Evolutionary conservation across 2,113 vertebrate species (phyloP).

Genomic region (Indicator indicator): DNA sequence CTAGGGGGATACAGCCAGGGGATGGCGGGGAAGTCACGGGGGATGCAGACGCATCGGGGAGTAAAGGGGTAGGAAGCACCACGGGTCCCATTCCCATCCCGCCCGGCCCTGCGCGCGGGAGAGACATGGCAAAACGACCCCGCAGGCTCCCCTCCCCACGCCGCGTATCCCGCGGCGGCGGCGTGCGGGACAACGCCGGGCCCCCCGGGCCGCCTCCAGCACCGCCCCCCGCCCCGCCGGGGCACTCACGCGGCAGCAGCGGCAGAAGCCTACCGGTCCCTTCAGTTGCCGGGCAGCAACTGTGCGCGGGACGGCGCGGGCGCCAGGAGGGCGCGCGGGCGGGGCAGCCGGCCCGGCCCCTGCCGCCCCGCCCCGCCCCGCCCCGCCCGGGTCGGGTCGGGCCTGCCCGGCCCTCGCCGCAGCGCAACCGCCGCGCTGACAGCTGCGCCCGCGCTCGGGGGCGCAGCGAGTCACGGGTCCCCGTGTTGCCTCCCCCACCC

Average conservation of each 20-base stretch:
- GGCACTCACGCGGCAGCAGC: background rate
- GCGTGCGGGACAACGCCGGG: background rate
- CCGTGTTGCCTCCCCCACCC: background rate
- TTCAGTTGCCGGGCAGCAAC: background rate
- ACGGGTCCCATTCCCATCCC: background rate
- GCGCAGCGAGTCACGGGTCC: background rate
- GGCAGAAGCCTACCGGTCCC: background rate
- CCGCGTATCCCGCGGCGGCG: background rate
- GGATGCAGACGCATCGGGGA: too few species aligned
- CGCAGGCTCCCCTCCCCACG: background rate
- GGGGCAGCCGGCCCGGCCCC: background rate
- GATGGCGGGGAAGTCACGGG: accelerated
- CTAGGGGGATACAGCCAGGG: background rate
- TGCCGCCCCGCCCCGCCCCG: background rate
- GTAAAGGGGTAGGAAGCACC: too few species aligned
- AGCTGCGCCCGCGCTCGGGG: too few species aligned
- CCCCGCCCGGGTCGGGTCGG: background rate
- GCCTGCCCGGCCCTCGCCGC: background rate
- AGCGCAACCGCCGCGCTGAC: background rate
- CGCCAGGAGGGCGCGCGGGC: background rate
- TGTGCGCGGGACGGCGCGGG: background rate
- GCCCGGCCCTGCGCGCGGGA: background rate
- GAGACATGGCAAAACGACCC: background rate
- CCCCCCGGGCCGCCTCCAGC: too few species aligned
- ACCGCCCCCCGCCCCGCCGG: background rate